Conservation (phyloP, 2,888 invertebrate genomes). For the Pomacea canaliculata region DNA sequence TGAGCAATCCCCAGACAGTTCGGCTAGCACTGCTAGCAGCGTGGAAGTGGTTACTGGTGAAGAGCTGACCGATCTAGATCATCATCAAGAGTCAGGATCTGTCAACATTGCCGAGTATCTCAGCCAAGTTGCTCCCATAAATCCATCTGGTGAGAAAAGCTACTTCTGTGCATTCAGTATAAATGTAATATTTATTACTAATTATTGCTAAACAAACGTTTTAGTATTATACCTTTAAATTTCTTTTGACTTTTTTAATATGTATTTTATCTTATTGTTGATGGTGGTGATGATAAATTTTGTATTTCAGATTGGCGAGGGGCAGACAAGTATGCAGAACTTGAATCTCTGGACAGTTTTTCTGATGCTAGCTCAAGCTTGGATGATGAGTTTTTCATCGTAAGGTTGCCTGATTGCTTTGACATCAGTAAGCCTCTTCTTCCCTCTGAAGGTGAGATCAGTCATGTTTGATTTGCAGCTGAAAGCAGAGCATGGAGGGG, state of each 20-base stretch:
- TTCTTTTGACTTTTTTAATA: too few relatives aligned
- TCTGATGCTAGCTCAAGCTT: conserved; percentile 50
- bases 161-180: too few relatives aligned
- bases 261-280: too few relatives aligned
- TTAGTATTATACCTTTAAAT: too few relatives aligned
- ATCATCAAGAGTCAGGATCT: background rate
- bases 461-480: too few relatives aligned
- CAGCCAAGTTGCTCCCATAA: too few relatives aligned
- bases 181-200: too few relatives aligned
- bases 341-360: conserved; percentile 45
- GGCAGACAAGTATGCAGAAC: conserved; percentile 15
- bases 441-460: background rate
- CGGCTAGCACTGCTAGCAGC: conserved; percentile 6
- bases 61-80: background rate
- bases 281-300: too few relatives aligned
- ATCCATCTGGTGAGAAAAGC: too few relatives aligned
- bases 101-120: background rate
- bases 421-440: conserved; percentile 25
- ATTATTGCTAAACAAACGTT: too few relatives aligned
- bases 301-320: too few relatives aligned
- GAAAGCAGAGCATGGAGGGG: too few relatives aligned
- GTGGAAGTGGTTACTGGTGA: conserved; percentile 11
- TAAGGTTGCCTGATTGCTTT: conserved; percentile 69
- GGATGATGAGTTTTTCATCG: conserved; percentile 68
- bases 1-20: background rate